Percentiles rank a stretch among this genome's conserved stretches.
These are phyloP conservation scores for Patiria miniata DNA, from an alignment of 35 echinoderm and acorn worm species.

Conservation along the genomic window DNA sequence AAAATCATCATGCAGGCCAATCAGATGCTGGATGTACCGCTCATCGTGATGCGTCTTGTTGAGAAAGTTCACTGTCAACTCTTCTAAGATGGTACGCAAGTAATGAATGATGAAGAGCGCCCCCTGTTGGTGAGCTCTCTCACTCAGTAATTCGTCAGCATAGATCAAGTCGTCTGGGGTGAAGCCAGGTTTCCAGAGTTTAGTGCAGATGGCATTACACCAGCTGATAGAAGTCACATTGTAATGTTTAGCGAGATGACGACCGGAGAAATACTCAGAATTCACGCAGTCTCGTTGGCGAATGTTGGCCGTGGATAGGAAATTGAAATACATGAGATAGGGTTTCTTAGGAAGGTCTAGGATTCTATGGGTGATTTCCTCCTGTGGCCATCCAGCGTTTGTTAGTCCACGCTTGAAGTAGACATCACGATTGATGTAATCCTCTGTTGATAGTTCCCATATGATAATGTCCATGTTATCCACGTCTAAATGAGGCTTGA, in stretches of 20 bases:
- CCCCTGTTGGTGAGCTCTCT: constrained; percentile 58
- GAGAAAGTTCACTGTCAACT: constrained; percentile 54
- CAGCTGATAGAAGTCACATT: constrained; percentile 85
- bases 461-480: constrained; percentile 79
- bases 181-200: constrained; percentile 58
- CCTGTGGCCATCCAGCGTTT: constrained; percentile 61
- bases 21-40: constrained; percentile 50
- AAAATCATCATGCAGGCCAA: constrained; percentile 59
- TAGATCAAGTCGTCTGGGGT: constrained; percentile 69
- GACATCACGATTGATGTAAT: constrained; percentile 52
- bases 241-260: constrained; percentile 56
- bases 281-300: constrained; percentile 76
- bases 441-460: constrained; percentile 69
- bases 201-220: constrained; percentile 68
- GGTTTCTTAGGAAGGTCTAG: constrained; percentile 54
- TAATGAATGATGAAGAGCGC: constrained; percentile 75
- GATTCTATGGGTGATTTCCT: constrained; percentile 61
- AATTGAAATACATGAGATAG: constrained; percentile 78
- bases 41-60: constrained; percentile 50
- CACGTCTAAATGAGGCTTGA: constrained; percentile 69
- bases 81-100: constrained; percentile 39
- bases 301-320: constrained; percentile 65
- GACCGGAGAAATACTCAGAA: constrained; percentile 76
- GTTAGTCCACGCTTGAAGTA: constrained; percentile 36
- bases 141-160: constrained; percentile 42